Evolutionary conservation across 1,140 invertebrate species (phyloP).

Genomic region (Colletes latitarsis): DNA sequence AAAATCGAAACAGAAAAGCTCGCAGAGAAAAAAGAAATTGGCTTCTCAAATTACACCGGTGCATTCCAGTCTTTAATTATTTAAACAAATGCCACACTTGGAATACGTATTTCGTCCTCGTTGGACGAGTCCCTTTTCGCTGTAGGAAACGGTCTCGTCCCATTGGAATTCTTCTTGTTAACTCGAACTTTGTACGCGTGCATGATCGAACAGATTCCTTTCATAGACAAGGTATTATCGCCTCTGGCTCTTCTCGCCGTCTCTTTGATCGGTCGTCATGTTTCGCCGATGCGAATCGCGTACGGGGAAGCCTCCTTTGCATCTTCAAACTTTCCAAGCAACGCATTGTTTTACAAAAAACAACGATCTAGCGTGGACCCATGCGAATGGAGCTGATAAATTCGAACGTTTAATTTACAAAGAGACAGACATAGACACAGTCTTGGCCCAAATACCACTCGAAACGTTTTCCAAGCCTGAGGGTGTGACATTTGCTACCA

Average conservation of each 20-base stretch:
- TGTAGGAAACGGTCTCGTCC: background rate
- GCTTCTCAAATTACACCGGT: too few relatives aligned
- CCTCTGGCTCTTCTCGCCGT: background rate
- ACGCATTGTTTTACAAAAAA: background rate
- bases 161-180: conserved; percentile 5
- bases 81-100: background rate
- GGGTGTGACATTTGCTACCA: too few relatives aligned
- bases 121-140: background rate
- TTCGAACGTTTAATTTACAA: too few relatives aligned
- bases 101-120: background rate
- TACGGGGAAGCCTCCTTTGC: background rate
- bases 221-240: background rate
- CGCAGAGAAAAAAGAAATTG: too few relatives aligned
- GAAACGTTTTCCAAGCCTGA: too few relatives aligned
- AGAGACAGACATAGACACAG: too few relatives aligned
- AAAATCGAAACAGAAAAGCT: background rate
- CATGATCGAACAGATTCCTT: background rate
- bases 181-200: background rate
- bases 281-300: background rate
- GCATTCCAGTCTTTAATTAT: background rate
- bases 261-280: conserved; percentile 1
- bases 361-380: too few relatives aligned
- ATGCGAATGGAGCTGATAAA: too few relatives aligned
- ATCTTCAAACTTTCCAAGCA: background rate
- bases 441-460: too few relatives aligned